phyloP scores from a whole-genome alignment of 2,797 vertebrate species.

The Semotilus atromaculatus region DNA sequence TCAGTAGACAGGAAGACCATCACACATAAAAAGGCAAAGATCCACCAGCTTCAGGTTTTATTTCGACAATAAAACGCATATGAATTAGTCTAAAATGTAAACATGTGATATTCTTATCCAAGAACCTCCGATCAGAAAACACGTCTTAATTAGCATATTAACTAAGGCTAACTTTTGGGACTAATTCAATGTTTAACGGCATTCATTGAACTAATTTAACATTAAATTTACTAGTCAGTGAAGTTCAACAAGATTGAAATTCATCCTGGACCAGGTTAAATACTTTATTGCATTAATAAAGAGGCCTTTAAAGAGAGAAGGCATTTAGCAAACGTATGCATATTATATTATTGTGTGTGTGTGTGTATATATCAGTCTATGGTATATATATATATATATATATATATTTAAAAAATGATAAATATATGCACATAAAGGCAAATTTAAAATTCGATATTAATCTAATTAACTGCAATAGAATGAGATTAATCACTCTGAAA shows the following conservation, averaged over 20 bases:
- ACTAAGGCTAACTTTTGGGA: neutral
- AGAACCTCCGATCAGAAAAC: neutral
- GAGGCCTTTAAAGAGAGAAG: neutral
- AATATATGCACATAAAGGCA: neutral
- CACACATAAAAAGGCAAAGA: slow-evolving; percentile 17
- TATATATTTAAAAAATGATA: neutral
- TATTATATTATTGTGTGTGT: too few relatives aligned
- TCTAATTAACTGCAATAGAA: neutral
- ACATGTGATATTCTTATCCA: neutral
- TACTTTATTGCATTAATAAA: neutral
- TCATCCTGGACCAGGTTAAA: neutral
- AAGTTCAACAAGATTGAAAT: neutral
- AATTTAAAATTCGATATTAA: neutral
- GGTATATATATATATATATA: neutral
- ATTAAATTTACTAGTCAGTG: neutral
- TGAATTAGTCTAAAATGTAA: slow-evolving; percentile 9
- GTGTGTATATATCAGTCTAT: too few relatives aligned
- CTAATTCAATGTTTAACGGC: neutral
- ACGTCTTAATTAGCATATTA: neutral
- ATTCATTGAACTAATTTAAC: neutral
- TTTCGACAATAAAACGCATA: neutral
- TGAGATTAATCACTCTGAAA: neutral
- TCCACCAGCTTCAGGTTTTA: slow-evolving; percentile 1
- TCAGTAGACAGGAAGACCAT: neutral
- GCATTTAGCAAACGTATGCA: neutral